Evolutionary conservation across 2,888 invertebrate species (phyloP), one percentile per base, ranked within the genome.

Genomic region (Aleiodes testaceus): DNA sequence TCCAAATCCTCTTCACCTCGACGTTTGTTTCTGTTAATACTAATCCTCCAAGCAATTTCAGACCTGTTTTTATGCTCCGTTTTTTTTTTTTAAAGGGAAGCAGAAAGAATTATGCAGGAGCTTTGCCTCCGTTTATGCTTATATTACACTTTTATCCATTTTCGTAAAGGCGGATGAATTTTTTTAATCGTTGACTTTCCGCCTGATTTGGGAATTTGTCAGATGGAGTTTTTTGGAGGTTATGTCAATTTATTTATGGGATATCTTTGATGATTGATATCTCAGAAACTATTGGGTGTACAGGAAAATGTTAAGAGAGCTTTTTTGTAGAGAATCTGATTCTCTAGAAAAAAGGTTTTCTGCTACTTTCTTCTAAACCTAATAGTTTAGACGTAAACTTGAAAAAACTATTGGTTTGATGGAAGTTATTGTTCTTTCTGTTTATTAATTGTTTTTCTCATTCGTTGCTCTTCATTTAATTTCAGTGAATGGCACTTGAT

Each of bases 1-100:
- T 47, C 52, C 12, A 53, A 65, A 50, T 65, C 64, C 53, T 44
- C 53, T 63, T 63, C 63, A 63, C 45, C 63, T 20, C 63, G 63
- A 45, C 45, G 45, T 63, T 63, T 63, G 63, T 63, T 45, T 26
- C 63, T 63, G 22, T 22, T 45, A 45, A 63, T 63, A 45, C 63
- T 63, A 63, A 63, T 45, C 20, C 14, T n/a, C 59, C 22, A 14
- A 26, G 45, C 63, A 22, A 26, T 63, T 63, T 22, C 18, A 45
- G 14, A 14, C 12, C 14, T 20, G 26, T 53, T 9, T 53, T 53
- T 53, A 18, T 42, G 14, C 55, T 59, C 20, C 36, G 2, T 2
- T 26, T 22, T 16, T 16, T 42, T 44, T 18, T 18, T 42, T 30
- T 59, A 36, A 14, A 20, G 12, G 0, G 36, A 36, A 36, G 11